A percentile compares a stretch with the other conserved stretches of the same genome.
phyloP scores from a whole-genome alignment of 2,888 invertebrate species.

The Pandemis cinnamomeana region DNA sequence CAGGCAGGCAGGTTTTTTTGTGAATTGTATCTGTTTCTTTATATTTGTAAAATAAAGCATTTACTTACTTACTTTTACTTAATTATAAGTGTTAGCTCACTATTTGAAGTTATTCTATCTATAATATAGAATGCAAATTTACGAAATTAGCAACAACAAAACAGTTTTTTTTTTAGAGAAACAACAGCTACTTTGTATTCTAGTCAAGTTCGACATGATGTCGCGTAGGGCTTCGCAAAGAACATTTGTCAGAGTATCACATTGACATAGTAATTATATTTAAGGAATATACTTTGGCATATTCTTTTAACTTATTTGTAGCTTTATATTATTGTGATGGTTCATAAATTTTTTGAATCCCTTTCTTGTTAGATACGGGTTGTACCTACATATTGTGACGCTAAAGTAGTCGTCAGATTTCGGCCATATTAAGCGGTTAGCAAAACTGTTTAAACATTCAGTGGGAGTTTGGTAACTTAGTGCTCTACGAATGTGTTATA shows the following conservation, averaged over 20 bases:
- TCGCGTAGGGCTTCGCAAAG: conserved; percentile 66
- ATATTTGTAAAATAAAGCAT: no score
- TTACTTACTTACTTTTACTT: no score
- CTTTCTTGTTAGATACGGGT: conserved; percentile 28
- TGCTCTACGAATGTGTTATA: no score
- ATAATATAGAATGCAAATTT: conserved; percentile 6
- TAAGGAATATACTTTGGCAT: conserved; percentile 22
- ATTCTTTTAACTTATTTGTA: conserved; percentile 19
- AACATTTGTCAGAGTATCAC: conserved; percentile 72
- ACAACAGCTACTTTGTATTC: conserved; percentile 65
- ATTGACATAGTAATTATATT: conserved; percentile 57
- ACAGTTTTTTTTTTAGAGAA: conserved; percentile 24
- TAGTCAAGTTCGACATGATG: conserved; percentile 65
- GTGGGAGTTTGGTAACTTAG: not conserved
- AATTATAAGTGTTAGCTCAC: not conserved
- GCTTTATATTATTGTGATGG: conserved; percentile 16
- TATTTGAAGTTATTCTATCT: not conserved
- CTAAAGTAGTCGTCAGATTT: conserved; percentile 11
- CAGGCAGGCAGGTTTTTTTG: no score
- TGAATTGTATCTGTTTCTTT: no score
- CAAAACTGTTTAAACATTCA: not conserved
- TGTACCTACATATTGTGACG: conserved; percentile 13
- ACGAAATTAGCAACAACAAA: conserved; percentile 17
- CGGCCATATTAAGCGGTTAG: not conserved
- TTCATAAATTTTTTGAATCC: conserved; percentile 13